These are phyloP conservation scores for Amblyraja radiata DNA, from an alignment of 2,797 vertebrate genomes.

Conservation along the genomic window DNA sequence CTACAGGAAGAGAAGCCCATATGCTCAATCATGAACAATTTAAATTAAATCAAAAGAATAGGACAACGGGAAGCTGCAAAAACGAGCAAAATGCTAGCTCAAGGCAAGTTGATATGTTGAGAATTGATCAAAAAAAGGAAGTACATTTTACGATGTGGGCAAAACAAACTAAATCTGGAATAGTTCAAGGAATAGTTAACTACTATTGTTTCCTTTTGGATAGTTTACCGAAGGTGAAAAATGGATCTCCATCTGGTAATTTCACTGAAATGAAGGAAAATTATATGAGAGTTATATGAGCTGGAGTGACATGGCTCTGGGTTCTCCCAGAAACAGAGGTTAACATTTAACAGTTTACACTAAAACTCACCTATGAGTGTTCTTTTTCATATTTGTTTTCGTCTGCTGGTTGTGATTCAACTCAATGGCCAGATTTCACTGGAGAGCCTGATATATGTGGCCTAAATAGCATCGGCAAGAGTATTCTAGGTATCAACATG, in stretches of 20 bases:
- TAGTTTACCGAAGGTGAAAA: background rate
- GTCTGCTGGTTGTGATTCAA: background rate
- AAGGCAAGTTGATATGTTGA: background rate
- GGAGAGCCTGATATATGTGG: background rate
- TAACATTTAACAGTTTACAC: background rate
- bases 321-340: background rate
- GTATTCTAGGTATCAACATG: background rate
- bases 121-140: background rate
- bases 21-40: background rate
- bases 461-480: background rate
- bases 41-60: background rate
- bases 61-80: background rate
- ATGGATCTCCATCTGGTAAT: background rate
- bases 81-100: background rate
- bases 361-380: background rate
- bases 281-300: background rate
- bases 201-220: background rate
- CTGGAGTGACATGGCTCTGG: background rate
- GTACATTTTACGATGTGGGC: background rate
- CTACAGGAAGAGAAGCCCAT: background rate
- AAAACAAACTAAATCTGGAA: constrained; percentile 11
- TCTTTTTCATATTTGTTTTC: background rate
- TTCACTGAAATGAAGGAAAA: background rate
- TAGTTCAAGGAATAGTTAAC: background rate
- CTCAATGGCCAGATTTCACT: background rate